A percentile compares a stretch with the other conserved stretches of the same genome.
Conservation (phyloP, 1,140 invertebrate genomes). For the Papilio helenus region DNA sequence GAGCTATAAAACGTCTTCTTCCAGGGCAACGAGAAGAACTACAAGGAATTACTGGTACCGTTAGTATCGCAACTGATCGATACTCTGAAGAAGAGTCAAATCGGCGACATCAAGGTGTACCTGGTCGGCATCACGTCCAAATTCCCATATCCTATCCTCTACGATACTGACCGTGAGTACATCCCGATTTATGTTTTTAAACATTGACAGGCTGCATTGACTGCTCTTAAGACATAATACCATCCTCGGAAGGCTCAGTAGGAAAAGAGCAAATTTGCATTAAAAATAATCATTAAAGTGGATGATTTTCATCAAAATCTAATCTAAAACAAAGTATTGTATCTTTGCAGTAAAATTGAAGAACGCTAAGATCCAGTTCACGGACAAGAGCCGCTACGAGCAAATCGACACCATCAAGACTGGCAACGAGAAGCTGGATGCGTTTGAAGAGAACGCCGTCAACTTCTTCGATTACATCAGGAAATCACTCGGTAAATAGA, state of each 20-base stretch:
- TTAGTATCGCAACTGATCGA: conserved; percentile 78
- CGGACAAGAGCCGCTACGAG: conserved; percentile 66
- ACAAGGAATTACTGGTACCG: conserved; percentile 81
- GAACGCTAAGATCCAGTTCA: conserved; percentile 72
- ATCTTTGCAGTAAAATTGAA: conserved; percentile 73
- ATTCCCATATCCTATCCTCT: conserved; percentile 72
- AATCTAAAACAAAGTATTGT: conserved; percentile 1
- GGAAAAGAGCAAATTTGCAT: too few relatives aligned
- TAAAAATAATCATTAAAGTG: too few relatives aligned
- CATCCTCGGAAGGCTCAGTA: too few relatives aligned
- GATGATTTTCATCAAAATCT: too few relatives aligned
- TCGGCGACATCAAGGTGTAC: conserved; percentile 78
- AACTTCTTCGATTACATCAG: conserved; percentile 54
- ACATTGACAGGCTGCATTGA: too few relatives aligned
- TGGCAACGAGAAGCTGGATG: conserved; percentile 51
- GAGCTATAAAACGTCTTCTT: not conserved
- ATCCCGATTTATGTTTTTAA: not conserved
- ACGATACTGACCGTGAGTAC: conserved; percentile 77
- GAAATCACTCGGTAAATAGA: conserved; percentile 53
- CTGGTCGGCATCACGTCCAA: conserved; percentile 71
- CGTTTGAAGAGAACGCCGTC: conserved; percentile 44
- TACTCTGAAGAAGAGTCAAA: conserved; percentile 74
- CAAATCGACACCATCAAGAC: conserved; percentile 49
- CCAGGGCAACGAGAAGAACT: conserved; percentile 77
- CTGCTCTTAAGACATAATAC: too few relatives aligned